These are phyloP conservation scores for Lithophane leautieri DNA, from an alignment of 2,888 invertebrate genomes.

Conservation along the genomic window DNA sequence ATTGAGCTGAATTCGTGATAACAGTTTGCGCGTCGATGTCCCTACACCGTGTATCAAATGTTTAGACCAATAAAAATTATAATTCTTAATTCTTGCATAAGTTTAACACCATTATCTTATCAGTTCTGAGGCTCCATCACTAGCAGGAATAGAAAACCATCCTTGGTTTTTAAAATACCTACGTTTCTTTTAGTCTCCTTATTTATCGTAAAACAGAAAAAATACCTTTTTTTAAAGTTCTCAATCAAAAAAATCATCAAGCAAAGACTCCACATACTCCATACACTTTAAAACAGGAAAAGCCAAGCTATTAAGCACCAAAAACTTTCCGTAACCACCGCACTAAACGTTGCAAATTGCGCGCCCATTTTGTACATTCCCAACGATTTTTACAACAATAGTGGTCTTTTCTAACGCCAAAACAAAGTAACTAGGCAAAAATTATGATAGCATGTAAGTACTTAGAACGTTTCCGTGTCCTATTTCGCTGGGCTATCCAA, in stretches of 20 bases:
- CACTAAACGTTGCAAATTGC: constrained; percentile 34
- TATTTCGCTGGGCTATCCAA: constrained; percentile 36
- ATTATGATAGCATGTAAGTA: constrained; percentile 25
- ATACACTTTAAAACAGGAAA: constrained; percentile 17
- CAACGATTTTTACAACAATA: constrained; percentile 37
- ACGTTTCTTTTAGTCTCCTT: neutral
- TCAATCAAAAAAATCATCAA: neutral
- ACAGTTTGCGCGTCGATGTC: neutral
- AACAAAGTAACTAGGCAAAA: constrained; percentile 33
- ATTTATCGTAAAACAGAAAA: neutral
- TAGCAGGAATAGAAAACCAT: neutral
- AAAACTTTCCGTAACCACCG: constrained; percentile 24
- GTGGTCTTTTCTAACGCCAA: constrained; percentile 33
- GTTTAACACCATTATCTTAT: no score
- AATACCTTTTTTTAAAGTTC: neutral
- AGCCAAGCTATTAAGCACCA: constrained; percentile 26
- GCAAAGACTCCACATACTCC: no score
- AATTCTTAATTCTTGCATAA: neutral
- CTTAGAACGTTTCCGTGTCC: constrained; percentile 20
- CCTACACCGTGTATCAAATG: neutral
- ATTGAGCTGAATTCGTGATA: neutral
- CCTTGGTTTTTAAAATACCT: neutral
- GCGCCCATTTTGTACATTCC: constrained; percentile 28
- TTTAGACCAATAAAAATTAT: neutral
- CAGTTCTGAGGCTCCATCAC: neutral